A percentile compares a stretch with the other conserved stretches of the same genome.
Conservation (phyloP, 2,888 invertebrate species). For the Phasia obesa region DNA sequence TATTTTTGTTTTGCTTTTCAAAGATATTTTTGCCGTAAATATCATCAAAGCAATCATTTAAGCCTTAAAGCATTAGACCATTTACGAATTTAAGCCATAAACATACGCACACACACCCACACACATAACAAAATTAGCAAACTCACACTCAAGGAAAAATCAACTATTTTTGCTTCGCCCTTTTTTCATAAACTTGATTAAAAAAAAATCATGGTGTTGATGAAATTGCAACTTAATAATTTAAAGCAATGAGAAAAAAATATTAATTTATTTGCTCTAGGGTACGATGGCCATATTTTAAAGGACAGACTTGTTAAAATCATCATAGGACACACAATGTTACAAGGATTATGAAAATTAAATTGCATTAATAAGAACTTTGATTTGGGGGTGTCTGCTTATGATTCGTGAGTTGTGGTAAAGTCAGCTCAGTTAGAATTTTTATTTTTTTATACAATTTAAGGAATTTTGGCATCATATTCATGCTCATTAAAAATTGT, state of each 20-base stretch:
- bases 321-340: conserved; percentile 15
- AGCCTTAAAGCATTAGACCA: conserved; percentile 56
- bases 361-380: conserved; percentile 20
- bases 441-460: too few relatives aligned
- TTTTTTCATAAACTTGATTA: conserved; percentile 17
- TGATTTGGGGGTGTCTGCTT: not conserved
- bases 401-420: too few relatives aligned
- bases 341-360: conserved; percentile 28
- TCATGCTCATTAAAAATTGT: too few relatives aligned
- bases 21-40: conserved; percentile 39
- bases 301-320: not conserved
- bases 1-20: conserved; percentile 56
- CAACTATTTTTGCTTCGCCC: not conserved
- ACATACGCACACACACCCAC: not conserved
- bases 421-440: too few relatives aligned
- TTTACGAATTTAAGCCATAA: not conserved
- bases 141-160: not conserved
- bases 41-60: conserved; percentile 60
- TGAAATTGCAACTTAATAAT: conserved; percentile 45
- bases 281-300: not conserved
- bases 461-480: not conserved
- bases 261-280: not conserved
- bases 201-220: conserved; percentile 21
- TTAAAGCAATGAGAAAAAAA: conserved; percentile 17
- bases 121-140: not conserved